These are phyloP conservation scores for Rhyzopertha dominica DNA, from an alignment of 1,140 invertebrate genomes.

Conservation along the genomic window DNA sequence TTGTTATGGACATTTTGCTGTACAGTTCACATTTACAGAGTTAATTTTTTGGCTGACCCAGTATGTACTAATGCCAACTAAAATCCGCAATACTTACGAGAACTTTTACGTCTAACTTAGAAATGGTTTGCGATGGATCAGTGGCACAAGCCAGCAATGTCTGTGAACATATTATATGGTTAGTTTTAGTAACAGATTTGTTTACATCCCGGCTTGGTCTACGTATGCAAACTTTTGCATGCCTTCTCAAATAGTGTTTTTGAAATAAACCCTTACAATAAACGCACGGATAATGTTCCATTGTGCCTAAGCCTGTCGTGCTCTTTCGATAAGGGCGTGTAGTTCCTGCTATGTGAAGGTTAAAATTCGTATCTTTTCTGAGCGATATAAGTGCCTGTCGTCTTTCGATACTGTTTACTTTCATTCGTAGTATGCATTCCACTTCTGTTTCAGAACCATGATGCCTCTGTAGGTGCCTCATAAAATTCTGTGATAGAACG, in stretches of 20 bases:
- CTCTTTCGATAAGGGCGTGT: background rate
- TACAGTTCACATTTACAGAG: too few species aligned
- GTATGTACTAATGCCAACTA: too few species aligned
- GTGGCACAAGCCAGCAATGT: conserved; percentile 11
- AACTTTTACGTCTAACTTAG: conserved; percentile 14
- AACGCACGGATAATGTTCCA: conserved; percentile 17
- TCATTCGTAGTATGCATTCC: conserved; percentile 5
- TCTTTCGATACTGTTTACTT: conserved; percentile 14
- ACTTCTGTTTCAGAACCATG: conserved; percentile 15
- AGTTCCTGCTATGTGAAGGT: conserved; percentile 10
- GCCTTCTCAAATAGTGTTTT: conserved; percentile 15
- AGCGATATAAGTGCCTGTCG: conserved; percentile 6
- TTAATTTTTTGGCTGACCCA: too few species aligned
- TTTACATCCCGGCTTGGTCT: conserved; percentile 1
- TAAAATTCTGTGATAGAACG: conserved; percentile 16
- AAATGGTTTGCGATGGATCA: conserved; percentile 12
- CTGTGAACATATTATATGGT: conserved; percentile 13
- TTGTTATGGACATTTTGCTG: too few species aligned
- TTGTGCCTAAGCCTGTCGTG: background rate
- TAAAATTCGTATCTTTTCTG: conserved; percentile 16
- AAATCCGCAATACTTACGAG: too few species aligned
- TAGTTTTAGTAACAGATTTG: conserved; percentile 5
- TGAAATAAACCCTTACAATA: conserved; percentile 17
- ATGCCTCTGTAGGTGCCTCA: conserved; percentile 10
- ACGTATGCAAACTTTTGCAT: conserved; percentile 11